Percentiles rank a stretch among this genome's conserved stretches.
Evolutionary conservation across 2,888 invertebrate genomes (phyloP).

Genomic region (Choristoneura rosaceana): DNA sequence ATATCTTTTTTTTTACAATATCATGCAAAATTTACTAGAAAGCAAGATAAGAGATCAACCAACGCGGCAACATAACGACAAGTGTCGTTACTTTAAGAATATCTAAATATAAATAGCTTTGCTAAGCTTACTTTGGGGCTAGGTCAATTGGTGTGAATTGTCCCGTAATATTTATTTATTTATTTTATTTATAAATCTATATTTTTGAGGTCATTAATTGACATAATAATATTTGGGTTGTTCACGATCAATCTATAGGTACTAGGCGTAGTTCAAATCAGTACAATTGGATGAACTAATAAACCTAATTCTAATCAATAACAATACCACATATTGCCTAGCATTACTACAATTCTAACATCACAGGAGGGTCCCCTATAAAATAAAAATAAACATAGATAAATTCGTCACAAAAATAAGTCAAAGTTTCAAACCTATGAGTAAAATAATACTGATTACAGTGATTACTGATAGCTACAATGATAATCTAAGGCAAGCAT

Average conservation of each 20-base stretch:
- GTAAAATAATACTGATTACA: constrained; percentile 45
- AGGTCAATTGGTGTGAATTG: too few relatives aligned
- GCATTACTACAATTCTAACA: constrained; percentile 57
- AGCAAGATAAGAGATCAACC: background rate
- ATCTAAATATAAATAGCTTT: constrained; percentile 9
- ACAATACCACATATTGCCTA: constrained; percentile 24
- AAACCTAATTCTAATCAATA: constrained; percentile 16
- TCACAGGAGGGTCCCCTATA: constrained; percentile 61
- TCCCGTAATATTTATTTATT: too few relatives aligned
- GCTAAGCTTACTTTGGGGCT: too few relatives aligned
- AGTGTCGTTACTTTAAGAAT: background rate
- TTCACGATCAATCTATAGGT: background rate
- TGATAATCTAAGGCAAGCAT: constrained; percentile 1
- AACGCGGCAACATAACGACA: background rate
- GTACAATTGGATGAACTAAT: constrained; percentile 15
- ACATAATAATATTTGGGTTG: background rate
- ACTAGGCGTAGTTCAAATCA: background rate
- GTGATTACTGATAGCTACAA: constrained; percentile 11
- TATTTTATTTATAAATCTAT: too few relatives aligned
- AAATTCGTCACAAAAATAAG: constrained; percentile 20
- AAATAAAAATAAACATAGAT: constrained; percentile 34
- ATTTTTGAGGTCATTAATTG: constrained; percentile 1
- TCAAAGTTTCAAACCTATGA: constrained; percentile 18
- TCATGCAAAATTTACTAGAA: background rate
- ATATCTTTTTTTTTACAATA: background rate